A percentile compares a stretch with the other conserved stretches of the same genome.
Conservation (phyloP, 2,888 invertebrate genomes). For the Heliconius hortense region DNA sequence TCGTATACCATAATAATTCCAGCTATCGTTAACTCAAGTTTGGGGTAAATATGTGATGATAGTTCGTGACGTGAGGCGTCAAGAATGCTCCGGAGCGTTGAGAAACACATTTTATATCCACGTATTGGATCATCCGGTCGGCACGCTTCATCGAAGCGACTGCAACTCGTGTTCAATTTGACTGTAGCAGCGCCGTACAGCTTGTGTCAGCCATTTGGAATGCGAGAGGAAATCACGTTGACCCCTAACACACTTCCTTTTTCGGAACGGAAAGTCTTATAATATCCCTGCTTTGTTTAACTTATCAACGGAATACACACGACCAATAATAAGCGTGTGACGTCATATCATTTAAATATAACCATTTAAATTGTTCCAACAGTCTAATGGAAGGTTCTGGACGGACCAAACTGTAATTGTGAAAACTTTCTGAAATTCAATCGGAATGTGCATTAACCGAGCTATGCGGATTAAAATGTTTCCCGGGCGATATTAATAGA, state of each 20-base stretch:
- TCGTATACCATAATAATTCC: conserved; percentile 59
- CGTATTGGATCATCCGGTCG: conserved; percentile 66
- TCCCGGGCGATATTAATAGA: conserved; percentile 77
- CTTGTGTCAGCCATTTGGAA: conserved; percentile 74
- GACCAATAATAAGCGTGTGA: conserved; percentile 50
- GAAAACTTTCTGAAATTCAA: conserved; percentile 52
- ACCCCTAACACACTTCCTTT: conserved; percentile 73
- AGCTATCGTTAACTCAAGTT: conserved; percentile 58
- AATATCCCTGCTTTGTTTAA: conserved; percentile 47
- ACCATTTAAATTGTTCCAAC: conserved; percentile 23
- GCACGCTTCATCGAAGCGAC: conserved; percentile 63
- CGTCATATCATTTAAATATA: conserved; percentile 47
- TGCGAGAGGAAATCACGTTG: conserved; percentile 77
- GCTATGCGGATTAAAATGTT: conserved; percentile 81
- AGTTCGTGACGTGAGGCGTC: conserved; percentile 52
- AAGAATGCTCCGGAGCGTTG: conserved; percentile 51
- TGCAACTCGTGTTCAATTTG: conserved; percentile 70
- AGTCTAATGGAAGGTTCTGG: conserved; percentile 13
- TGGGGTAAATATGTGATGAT: conserved; percentile 60
- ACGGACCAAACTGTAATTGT: conserved; percentile 31
- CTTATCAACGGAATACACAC: conserved; percentile 42
- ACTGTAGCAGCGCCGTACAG: conserved; percentile 61
- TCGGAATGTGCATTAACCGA: conserved; percentile 77
- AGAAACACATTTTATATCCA: conserved; percentile 62
- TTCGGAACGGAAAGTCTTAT: conserved; percentile 63